Percentiles rank a stretch among this genome's conserved stretches.
phyloP scores from a whole-genome alignment of 2,888 invertebrate genomes.

The Archaeoteleia sp. region DNA sequence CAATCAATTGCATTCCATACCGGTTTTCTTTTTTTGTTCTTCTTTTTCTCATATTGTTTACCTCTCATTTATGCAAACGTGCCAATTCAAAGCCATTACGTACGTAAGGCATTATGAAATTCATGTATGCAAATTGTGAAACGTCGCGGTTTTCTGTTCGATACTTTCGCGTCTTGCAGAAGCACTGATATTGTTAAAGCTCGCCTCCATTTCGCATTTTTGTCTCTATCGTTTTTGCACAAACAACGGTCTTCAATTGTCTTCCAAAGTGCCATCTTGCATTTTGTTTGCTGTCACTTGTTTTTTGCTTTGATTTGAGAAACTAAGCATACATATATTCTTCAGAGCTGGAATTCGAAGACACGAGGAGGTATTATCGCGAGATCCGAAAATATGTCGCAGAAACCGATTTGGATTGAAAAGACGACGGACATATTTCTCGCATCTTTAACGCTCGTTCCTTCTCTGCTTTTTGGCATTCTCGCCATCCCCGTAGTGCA shows the following conservation, averaged over 20 bases:
- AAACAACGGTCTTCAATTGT: no score
- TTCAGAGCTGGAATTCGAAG: neutral
- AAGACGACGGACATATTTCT: conserved; percentile 60
- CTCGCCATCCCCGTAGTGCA: conserved; percentile 66
- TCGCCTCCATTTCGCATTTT: no score
- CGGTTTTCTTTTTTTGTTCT: neutral
- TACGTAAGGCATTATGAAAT: conserved; percentile 8
- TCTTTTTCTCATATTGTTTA: neutral
- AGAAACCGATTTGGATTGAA: conserved; percentile 53
- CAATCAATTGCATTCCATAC: neutral
- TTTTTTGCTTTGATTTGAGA: neutral
- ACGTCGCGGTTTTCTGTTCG: conserved; percentile 1
- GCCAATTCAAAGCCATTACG: conserved; percentile 5
- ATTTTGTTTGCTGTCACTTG: no score
- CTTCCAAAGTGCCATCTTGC: no score
- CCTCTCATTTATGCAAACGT: neutral
- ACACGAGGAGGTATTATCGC: neutral
- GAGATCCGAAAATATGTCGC: conserved; percentile 55
- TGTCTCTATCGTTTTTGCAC: no score
- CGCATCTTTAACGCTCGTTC: conserved; percentile 65
- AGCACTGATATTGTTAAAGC: conserved; percentile 21
- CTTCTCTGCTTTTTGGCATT: conserved; percentile 65
- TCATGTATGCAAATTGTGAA: conserved; percentile 37
- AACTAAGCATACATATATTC: neutral
- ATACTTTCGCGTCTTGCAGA: conserved; percentile 12